These are phyloP conservation scores for Dendrocincla tyrannina DNA, from an alignment of 2,797 vertebrate species.

Conservation along the genomic window DNA sequence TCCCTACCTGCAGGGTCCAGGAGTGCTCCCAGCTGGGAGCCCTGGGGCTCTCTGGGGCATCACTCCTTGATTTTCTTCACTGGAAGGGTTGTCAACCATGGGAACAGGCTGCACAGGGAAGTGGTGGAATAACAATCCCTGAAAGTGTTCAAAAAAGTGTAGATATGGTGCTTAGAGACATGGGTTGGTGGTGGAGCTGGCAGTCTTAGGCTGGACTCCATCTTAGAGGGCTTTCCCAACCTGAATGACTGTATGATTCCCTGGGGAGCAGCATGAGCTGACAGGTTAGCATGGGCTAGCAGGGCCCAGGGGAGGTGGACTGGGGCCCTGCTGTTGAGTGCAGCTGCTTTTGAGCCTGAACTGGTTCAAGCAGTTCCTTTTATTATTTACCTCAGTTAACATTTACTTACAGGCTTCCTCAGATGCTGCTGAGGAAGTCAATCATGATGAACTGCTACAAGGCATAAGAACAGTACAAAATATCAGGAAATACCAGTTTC, in stretches of 20 bases:
- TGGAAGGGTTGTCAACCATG: too few species aligned
- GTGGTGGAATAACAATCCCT: not conserved
- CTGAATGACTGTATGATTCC: not conserved
- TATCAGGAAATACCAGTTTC: not conserved
- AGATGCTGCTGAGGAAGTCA: not conserved
- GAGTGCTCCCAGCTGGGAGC: too few species aligned
- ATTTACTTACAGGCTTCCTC: not conserved
- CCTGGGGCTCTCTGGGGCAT: not conserved
- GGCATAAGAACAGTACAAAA: not conserved
- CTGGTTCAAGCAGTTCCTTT: not conserved
- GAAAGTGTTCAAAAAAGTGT: too few species aligned
- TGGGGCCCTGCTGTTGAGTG: not conserved
- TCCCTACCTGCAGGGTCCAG: too few species aligned
- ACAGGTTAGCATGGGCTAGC: not conserved
- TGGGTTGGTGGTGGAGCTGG: not conserved
- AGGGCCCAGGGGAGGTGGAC: not conserved
- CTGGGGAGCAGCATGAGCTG: not conserved
- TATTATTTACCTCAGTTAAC: not conserved
- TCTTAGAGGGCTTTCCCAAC: not conserved
- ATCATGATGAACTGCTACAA: not conserved
- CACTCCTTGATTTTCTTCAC: rapidly evolving
- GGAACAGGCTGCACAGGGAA: not conserved
- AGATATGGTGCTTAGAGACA: not conserved
- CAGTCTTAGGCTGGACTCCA: not conserved
- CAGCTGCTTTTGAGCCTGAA: not conserved